Percentiles rank a stretch among this genome's conserved stretches.
Evolutionary conservation across 2,797 vertebrate species (phyloP).

Genomic region (Diplodus puntazzo): DNA sequence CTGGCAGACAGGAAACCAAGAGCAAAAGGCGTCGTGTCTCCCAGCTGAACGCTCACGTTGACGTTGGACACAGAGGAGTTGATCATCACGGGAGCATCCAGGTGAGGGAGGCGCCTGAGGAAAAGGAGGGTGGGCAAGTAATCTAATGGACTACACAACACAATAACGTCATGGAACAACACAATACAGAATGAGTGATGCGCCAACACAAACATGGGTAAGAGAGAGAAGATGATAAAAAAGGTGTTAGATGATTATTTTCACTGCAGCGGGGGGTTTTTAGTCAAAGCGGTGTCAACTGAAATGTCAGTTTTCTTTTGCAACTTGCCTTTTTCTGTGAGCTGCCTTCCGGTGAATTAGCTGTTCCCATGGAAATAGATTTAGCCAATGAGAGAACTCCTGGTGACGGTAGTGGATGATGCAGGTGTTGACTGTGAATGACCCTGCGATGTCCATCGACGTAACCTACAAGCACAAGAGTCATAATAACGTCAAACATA

Average conservation of each 20-base stretch:
- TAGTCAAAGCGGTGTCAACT: background rate
- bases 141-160: conserved; percentile 75
- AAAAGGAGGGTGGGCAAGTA: conserved; percentile 77
- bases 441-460: conserved; percentile 91
- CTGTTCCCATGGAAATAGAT: conserved; percentile 90
- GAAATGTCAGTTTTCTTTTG: background rate
- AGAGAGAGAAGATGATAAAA: conserved; percentile 42
- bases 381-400: conserved; percentile 96
- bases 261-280: background rate
- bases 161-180: conserved; percentile 43
- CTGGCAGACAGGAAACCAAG: conserved; percentile 93
- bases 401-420: conserved; percentile 98
- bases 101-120: conserved; percentile 89
- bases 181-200: conserved; percentile 51
- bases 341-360: conserved; percentile 78
- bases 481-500: conserved; percentile 9
- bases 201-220: conserved; percentile 56
- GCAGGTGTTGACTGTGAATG: conserved; percentile 92
- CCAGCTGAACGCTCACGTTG: conserved; percentile 94
- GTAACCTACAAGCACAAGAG: conserved; percentile 86
- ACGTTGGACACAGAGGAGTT: conserved; percentile 92
- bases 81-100: conserved; percentile 92
- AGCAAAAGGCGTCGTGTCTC: conserved; percentile 95
- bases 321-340: conserved; percentile 81
- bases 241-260: conserved; percentile 22